Base-by-base conservation (phyloP, 2,888 invertebrate genomes). In the Chrysina gloriosa region DNA sequence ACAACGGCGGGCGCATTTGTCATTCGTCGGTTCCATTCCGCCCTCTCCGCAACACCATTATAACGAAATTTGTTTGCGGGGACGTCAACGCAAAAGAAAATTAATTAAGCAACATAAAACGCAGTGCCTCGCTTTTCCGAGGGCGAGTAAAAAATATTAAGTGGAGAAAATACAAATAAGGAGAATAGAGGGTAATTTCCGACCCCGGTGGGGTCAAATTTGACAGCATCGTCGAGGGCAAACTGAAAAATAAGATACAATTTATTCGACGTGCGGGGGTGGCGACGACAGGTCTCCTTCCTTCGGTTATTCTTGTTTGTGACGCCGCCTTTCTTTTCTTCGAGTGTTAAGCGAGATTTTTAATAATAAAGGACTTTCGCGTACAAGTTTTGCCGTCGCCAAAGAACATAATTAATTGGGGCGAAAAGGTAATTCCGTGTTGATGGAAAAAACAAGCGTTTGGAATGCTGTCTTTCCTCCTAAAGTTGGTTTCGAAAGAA, bases 191-290 rank as follows among this genome's bases (percentile, higher is more conserved):
- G 52, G 52, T 52, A 52, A 52, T 52, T 52, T 52, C 31, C 52
- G 31, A 9, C 31, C 5, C 27, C 9, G 16, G 52, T 9, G 31
- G 31, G 52, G 52, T 52, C 52, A 52, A 52, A 52, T 52, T 31
- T 52, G 52, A 52, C 52, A 16, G 52, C 7, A 31, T 52, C 52
- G 31, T 19, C 31, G 34, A 27, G 9, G 52, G 52, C 19, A 31
- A 52, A 31, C 27, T 52, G 52, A 52, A 52, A 52, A 52, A 52
- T 52, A 52, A 52, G 52, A 52, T 52, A 52, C 52, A 52, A 31
- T 52, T 52, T 52, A 52, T 52, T 29, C 52, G 31, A 21, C 21
- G 9, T 21, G n/a, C 19, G 7, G 21, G n/a, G 21, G n/a, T 6
- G 36, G 36, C 2, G n/a, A 36, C 36, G 36, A 3, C n/a, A 9